A percentile compares a stretch with the other conserved stretches of the same genome.
phyloP scores from a whole-genome alignment of 2,797 vertebrate genomes.

The Martes flavigula region DNA sequence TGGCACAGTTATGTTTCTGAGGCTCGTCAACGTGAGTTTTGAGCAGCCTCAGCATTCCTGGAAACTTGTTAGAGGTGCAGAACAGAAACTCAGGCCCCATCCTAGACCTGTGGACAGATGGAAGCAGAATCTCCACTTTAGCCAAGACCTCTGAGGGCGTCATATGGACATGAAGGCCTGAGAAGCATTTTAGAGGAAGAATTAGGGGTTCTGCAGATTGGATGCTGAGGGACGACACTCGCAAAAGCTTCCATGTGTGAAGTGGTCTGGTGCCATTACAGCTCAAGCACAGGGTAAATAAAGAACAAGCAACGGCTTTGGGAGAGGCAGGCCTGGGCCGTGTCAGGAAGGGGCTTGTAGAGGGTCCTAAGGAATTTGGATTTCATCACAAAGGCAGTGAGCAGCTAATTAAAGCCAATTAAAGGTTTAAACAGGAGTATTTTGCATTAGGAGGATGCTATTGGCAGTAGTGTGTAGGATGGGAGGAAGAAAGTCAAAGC shows the following conservation, averaged over 20 bases:
- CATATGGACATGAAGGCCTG: background rate
- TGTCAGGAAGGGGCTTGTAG: background rate
- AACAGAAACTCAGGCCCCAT: background rate
- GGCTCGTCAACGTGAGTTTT: background rate
- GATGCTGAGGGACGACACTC: background rate
- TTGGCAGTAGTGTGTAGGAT: background rate
- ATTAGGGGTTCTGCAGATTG: background rate
- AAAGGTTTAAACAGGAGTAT: background rate
- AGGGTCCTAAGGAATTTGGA: background rate
- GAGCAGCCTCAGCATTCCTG: background rate
- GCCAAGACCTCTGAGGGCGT: background rate
- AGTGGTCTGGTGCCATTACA: background rate
- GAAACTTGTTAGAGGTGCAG: background rate
- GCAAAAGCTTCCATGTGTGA: rapidly evolving
- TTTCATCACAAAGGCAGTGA: background rate
- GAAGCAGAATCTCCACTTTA: background rate
- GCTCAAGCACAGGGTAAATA: background rate
- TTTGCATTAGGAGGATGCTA: background rate
- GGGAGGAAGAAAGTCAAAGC: background rate
- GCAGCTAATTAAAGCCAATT: background rate
- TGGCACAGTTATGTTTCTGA: background rate
- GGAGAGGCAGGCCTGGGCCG: background rate
- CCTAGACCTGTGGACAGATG: background rate
- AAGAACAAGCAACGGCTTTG: background rate
- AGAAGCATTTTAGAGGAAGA: background rate